Conservation (phyloP, 2,797 vertebrate genomes). For the Thunnus albacares region DNA sequence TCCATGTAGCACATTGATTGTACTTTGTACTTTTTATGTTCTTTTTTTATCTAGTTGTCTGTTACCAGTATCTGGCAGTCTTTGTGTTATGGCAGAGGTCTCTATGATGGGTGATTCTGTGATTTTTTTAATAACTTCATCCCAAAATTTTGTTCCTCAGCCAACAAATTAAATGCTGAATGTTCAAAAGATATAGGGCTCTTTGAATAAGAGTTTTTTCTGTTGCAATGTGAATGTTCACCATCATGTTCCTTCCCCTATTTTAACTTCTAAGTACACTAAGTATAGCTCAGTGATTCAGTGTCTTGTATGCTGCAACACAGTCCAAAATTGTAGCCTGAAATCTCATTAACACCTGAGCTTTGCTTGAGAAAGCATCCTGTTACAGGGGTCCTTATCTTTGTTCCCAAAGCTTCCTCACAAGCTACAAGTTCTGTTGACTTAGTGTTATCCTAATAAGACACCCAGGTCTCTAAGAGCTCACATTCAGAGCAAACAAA, state of each 20-base stretch:
- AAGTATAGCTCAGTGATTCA: slow-evolving; percentile 10
- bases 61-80: not conserved
- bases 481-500: slow-evolving; percentile 41
- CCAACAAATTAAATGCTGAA: not conserved
- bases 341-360: slow-evolving; percentile 64
- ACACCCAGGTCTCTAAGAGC: slow-evolving; percentile 49
- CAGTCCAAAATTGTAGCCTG: slow-evolving; percentile 32
- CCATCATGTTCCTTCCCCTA: not conserved
- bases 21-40: slow-evolving; percentile 14
- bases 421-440: slow-evolving; percentile 52
- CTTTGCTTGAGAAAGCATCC: slow-evolving; percentile 6
- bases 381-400: slow-evolving; percentile 58
- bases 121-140: not conserved
- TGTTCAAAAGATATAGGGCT: not conserved
- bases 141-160: not conserved
- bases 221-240: not conserved
- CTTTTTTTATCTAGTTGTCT: slow-evolving; percentile 6
- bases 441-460: slow-evolving; percentile 52
- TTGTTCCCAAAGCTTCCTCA: slow-evolving; percentile 46
- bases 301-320: slow-evolving; percentile 2
- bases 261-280: slow-evolving; percentile 14
- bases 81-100: not conserved
- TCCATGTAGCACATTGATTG: slow-evolving; percentile 9
- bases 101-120: not conserved
- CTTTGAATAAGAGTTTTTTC: not conserved